phyloP scores from a whole-genome alignment of 53 echinoderm and acorn worm genomes.

The Mesocentrotus franciscanus region DNA sequence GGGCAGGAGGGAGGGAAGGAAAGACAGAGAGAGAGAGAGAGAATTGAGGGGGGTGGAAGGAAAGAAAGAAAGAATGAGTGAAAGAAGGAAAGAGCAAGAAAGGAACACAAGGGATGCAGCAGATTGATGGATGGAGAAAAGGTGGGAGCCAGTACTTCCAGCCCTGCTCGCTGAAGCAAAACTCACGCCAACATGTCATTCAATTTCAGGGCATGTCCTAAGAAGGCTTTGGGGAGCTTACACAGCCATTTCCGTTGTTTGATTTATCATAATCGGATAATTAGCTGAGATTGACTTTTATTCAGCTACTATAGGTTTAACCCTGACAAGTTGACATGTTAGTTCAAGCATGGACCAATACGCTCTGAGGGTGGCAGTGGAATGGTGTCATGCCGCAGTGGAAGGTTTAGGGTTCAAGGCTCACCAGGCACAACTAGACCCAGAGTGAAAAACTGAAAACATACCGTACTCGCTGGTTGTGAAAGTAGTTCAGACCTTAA shows the following conservation, averaged over 20 bases:
- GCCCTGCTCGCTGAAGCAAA: background rate
- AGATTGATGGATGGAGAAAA: background rate
- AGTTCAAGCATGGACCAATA: background rate
- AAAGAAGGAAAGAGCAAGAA: background rate
- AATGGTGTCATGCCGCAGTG: background rate
- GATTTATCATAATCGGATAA: slow-evolving; percentile 55
- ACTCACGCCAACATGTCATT: background rate
- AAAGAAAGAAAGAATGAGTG: background rate
- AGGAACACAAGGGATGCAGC: background rate
- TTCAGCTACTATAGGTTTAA: slow-evolving; percentile 1
- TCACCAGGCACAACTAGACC: background rate
- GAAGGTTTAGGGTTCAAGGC: slow-evolving; percentile 36
- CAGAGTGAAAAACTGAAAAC: no score
- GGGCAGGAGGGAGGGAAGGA: background rate
- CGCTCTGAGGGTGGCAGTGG: background rate
- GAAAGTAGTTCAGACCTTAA: no score
- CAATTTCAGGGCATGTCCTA: slow-evolving; percentile 42
- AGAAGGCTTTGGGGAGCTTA: slow-evolving; percentile 16
- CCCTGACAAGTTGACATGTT: slow-evolving; percentile 9
- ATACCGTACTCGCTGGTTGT: no score
- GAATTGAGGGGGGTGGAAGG: background rate
- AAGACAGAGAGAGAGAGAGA: background rate
- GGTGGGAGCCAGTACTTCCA: background rate
- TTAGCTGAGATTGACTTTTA: slow-evolving; percentile 49
- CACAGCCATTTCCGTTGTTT: slow-evolving; percentile 58